Conservation (phyloP, 2,888 invertebrate species). For the Noctua fimbriata region DNA sequence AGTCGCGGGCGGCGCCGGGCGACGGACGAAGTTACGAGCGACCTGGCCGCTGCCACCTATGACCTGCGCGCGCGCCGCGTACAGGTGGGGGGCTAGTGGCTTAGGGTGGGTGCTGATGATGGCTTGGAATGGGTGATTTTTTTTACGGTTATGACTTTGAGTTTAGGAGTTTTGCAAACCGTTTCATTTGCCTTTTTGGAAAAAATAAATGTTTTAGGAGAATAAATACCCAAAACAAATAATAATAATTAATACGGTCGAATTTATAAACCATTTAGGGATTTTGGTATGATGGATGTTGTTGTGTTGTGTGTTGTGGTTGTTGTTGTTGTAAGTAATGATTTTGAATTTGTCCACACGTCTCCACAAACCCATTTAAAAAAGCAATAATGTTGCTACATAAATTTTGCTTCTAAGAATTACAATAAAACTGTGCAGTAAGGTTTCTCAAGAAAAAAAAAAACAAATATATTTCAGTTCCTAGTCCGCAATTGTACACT, state of each 20-base stretch:
- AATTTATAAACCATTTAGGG: neutral
- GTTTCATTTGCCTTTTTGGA: no score
- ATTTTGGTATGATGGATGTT: neutral
- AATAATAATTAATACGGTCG: no score
- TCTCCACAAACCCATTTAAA: neutral
- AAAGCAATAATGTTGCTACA: neutral
- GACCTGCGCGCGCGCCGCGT: conserved; percentile 65
- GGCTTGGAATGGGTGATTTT: neutral
- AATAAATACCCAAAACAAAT: no score
- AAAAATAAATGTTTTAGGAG: neutral
- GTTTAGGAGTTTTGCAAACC: neutral
- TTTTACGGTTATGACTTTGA: neutral
- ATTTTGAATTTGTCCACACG: neutral
- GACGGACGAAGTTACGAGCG: conserved; percentile 66
- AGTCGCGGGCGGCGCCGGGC: conserved; percentile 62
- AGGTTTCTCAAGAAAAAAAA: conserved; percentile 9
- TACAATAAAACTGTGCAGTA: neutral
- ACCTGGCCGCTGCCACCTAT: conserved; percentile 63
- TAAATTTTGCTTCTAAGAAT: neutral
- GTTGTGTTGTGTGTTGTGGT: no score
- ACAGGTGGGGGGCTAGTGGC: conserved; percentile 46
- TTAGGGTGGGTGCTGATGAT: conserved; percentile 40
- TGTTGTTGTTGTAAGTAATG: no score
- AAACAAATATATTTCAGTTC: conserved; percentile 10
- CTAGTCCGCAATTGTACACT: conserved; percentile 54